phyloP scores from a whole-genome alignment of 2,113 vertebrate species.

The Pyrgilauda ruficollis region DNA sequence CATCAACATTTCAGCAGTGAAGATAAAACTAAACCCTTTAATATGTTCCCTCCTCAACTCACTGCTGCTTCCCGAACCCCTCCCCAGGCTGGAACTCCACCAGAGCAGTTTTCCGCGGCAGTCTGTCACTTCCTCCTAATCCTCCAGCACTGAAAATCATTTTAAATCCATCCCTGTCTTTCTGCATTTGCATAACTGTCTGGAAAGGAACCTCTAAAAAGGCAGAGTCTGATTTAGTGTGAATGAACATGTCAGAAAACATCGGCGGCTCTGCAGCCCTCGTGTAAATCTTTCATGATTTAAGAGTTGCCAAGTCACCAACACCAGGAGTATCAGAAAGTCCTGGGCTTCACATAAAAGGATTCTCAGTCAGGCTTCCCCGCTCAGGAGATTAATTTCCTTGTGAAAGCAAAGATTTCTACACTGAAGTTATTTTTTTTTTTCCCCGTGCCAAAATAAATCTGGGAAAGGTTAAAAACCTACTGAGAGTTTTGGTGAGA shows the following conservation, averaged over 20 bases:
- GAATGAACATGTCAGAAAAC: conserved; percentile 71
- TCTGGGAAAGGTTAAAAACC: not conserved
- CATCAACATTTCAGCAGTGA: not conserved
- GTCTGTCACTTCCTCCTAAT: conserved; percentile 65
- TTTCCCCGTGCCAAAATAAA: not conserved
- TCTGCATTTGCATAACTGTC: conserved; percentile 67
- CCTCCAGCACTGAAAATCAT: conserved; percentile 49
- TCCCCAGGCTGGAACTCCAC: not conserved
- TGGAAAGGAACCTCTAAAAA: conserved; percentile 37
- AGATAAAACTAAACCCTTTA: conserved; percentile 30
- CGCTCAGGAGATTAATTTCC: not conserved
- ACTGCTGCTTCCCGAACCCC: not conserved
- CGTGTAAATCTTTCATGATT: conserved; percentile 64
- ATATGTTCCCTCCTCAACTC: not conserved
- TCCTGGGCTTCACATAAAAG: not conserved
- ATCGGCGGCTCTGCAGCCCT: conserved; percentile 50
- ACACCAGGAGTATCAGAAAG: not conserved
- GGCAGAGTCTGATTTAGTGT: conserved; percentile 65
- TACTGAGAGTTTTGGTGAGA: not conserved
- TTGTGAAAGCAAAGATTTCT: not conserved
- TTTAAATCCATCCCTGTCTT: conserved; percentile 70
- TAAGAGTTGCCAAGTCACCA: conserved; percentile 49
- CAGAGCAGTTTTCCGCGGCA: not conserved
- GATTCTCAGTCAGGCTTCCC: not conserved
- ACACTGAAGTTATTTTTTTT: not conserved